These are phyloP conservation scores for Pandemis cinnamomeana DNA, from an alignment of 2,888 invertebrate genomes.

Conservation along the genomic window DNA sequence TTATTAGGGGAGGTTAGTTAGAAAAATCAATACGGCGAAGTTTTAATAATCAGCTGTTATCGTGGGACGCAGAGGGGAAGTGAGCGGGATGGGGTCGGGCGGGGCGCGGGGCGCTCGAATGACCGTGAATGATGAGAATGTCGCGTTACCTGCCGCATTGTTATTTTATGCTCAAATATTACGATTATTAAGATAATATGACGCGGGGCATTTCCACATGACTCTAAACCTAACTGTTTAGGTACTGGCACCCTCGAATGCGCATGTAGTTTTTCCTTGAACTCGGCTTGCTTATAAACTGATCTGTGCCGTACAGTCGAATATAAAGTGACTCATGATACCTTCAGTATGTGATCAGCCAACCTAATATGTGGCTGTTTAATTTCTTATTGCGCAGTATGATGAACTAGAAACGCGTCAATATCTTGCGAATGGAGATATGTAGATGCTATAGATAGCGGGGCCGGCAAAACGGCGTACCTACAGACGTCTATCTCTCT, in stretches of 20 bases:
- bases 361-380: conserved; percentile 27
- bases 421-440: conserved; percentile 18
- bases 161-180: conserved; percentile 51
- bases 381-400: conserved; percentile 36
- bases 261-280: conserved; percentile 18
- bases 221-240: conserved; percentile 4
- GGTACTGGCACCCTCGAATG: conserved; percentile 4
- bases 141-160: conserved; percentile 62
- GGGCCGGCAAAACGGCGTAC: background rate
- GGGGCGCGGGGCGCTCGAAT: conserved; percentile 64
- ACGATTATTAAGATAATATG: conserved; percentile 31
- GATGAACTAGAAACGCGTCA: conserved; percentile 17
- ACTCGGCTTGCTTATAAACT: conserved; percentile 4
- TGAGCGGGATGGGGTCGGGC: conserved; percentile 47
- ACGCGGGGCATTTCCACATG: conserved; percentile 15
- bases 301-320: conserved; percentile 9
- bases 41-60: conserved; percentile 82
- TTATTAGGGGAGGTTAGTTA: conserved; percentile 70
- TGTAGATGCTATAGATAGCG: conserved; percentile 17
- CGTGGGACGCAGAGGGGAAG: conserved; percentile 63
- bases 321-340: conserved; percentile 28
- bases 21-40: conserved; percentile 83
- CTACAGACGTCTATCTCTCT: background rate
- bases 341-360: conserved; percentile 22
- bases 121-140: conserved; percentile 72